These are phyloP conservation scores for Myanophis thanlyinensis DNA, from an alignment of 2,113 vertebrate genomes.

Conservation along the genomic window DNA sequence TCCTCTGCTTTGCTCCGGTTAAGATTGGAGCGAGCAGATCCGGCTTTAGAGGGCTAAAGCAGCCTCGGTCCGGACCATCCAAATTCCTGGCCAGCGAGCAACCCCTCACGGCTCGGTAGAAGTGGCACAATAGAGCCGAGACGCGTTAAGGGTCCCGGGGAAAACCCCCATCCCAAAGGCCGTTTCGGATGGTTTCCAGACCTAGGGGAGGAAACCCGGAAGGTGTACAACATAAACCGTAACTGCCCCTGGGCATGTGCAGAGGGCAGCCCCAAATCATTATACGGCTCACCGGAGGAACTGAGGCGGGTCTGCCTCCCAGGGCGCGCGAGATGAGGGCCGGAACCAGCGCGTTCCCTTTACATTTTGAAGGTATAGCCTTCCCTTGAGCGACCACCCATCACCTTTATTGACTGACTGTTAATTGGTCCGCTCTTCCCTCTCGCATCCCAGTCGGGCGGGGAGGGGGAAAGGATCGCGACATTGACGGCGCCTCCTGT, in stretches of 20 bases:
- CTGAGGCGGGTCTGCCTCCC: not conserved
- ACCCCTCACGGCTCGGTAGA: too few relatives aligned
- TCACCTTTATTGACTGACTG: not conserved
- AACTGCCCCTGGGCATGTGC: not conserved
- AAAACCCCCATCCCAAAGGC: not conserved
- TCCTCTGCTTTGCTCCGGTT: not conserved
- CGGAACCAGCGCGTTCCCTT: not conserved
- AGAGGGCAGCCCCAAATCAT: not conserved
- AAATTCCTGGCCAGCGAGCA: not conserved
- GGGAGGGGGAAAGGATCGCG: not conserved
- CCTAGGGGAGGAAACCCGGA: not conserved
- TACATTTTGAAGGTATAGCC: too few relatives aligned
- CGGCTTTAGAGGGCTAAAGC: not conserved
- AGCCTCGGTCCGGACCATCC: not conserved
- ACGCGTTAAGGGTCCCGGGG: not conserved
- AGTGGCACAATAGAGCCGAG: not conserved
- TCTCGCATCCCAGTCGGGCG: too few relatives aligned
- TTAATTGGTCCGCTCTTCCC: not conserved
- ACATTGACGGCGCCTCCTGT: not conserved
- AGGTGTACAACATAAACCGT: not conserved
- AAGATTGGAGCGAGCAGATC: not conserved
- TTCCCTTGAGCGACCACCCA: not conserved
- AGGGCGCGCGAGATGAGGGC: too few relatives aligned
- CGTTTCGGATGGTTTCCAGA: not conserved
- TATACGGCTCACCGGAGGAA: not conserved